Conservation (phyloP, 2,113 vertebrate species). For the Litocranius walleri region DNA sequence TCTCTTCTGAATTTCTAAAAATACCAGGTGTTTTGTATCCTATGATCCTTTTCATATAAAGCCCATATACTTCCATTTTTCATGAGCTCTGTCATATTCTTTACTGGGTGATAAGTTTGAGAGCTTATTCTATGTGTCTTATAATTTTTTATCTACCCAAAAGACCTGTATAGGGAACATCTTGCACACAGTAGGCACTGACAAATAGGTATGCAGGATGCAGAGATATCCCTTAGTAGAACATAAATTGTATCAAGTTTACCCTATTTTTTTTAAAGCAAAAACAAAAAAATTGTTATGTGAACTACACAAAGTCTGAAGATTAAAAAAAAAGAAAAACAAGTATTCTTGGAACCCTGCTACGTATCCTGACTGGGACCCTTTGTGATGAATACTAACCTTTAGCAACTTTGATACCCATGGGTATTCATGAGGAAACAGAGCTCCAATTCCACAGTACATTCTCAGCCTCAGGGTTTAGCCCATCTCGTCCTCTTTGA, state of each 20-base stretch:
- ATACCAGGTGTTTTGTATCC: background rate
- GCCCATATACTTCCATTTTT: background rate
- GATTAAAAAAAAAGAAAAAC: background rate
- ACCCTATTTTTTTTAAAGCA: background rate
- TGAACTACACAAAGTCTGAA: background rate
- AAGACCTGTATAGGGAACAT: background rate
- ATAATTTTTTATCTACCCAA: background rate
- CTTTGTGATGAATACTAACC: slow-evolving; percentile 59
- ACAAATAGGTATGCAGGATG: background rate
- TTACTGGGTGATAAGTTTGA: background rate
- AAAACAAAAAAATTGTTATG: background rate
- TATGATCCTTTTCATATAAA: background rate
- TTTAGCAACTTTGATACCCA: slow-evolving; percentile 49
- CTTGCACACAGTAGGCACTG: background rate
- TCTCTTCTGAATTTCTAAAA: background rate
- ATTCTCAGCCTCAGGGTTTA: slow-evolving; percentile 61
- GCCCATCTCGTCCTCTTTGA: slow-evolving; percentile 67
- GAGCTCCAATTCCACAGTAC: slow-evolving; percentile 26
- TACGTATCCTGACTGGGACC: background rate
- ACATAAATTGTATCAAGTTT: background rate
- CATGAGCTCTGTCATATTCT: background rate
- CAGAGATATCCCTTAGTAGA: background rate
- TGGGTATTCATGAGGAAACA: slow-evolving; percentile 42
- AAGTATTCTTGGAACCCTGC: background rate
- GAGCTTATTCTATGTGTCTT: background rate